Percentiles rank a stretch among this genome's conserved stretches.
phyloP scores from a whole-genome alignment of 2,888 invertebrate genomes.

The Dendrolimus pini region DNA sequence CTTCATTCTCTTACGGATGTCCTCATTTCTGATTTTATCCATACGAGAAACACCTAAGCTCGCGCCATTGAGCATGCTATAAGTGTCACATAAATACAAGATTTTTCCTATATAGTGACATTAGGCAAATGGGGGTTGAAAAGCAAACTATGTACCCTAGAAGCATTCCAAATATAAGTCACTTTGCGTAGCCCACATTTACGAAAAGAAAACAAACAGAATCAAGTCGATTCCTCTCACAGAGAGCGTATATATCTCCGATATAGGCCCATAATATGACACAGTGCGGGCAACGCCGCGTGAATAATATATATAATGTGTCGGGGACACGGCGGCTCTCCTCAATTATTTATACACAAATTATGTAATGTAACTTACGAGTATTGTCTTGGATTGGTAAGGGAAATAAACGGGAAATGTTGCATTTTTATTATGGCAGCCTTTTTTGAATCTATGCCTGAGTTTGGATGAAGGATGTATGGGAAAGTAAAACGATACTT shows the following conservation, averaged over 20 bases:
- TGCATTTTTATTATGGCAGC: background rate
- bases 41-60: too few relatives aligned
- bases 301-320: conserved; percentile 69
- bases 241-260: conserved; percentile 61
- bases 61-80: too few relatives aligned
- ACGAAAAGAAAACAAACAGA: background rate
- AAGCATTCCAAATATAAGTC: conserved; percentile 4
- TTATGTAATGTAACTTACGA: conserved; percentile 55
- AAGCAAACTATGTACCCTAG: background rate
- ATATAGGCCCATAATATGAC: conserved; percentile 69
- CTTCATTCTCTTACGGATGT: too few relatives aligned
- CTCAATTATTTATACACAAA: conserved; percentile 71
- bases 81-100: too few relatives aligned
- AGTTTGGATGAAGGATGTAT: too few relatives aligned
- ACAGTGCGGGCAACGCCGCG: conserved; percentile 62
- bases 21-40: too few relatives aligned
- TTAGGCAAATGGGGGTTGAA: background rate
- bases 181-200: conserved; percentile 1
- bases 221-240: conserved; percentile 47
- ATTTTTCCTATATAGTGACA: too few relatives aligned
- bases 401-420: background rate
- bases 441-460: background rate
- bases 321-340: conserved; percentile 48
- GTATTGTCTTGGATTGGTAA: conserved; percentile 22
- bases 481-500: too few relatives aligned